phyloP scores from a whole-genome alignment of 1,140 invertebrate genomes.

The Lepidurus couesii region DNA sequence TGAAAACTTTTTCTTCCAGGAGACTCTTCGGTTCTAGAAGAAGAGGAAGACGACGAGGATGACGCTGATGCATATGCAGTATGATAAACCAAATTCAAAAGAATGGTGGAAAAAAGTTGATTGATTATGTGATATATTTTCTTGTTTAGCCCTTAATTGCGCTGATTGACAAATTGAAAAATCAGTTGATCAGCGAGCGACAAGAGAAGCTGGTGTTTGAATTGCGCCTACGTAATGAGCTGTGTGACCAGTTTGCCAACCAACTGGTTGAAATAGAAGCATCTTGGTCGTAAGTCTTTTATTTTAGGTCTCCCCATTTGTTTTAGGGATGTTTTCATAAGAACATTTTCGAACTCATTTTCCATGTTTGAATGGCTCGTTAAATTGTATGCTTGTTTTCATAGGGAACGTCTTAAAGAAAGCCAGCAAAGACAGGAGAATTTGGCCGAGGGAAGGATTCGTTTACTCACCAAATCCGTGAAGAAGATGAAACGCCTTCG shows the following conservation, averaged over 20 bases:
- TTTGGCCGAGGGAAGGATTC: slow-evolving; percentile 12
- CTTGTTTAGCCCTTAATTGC: not conserved
- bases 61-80: not conserved
- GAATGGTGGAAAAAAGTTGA: not conserved
- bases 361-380: not conserved
- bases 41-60: not conserved
- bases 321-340: not conserved
- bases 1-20: not conserved
- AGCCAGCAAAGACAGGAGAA: not conserved
- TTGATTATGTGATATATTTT: not conserved
- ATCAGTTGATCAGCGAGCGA: not conserved
- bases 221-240: not conserved
- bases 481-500: slow-evolving; percentile 24
- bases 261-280: not conserved
- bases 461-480: not conserved
- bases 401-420: not conserved
- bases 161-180: not conserved
- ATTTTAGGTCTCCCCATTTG: not conserved
- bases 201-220: not conserved
- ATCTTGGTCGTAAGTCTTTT: not conserved
- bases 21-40: not conserved
- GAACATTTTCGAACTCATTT: not conserved
- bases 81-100: not conserved
- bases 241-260: not conserved
- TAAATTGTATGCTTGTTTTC: not conserved